Base-by-base conservation (phyloP, 35 echinoderm and acorn worm species). In the Apostichopus japonicus region DNA sequence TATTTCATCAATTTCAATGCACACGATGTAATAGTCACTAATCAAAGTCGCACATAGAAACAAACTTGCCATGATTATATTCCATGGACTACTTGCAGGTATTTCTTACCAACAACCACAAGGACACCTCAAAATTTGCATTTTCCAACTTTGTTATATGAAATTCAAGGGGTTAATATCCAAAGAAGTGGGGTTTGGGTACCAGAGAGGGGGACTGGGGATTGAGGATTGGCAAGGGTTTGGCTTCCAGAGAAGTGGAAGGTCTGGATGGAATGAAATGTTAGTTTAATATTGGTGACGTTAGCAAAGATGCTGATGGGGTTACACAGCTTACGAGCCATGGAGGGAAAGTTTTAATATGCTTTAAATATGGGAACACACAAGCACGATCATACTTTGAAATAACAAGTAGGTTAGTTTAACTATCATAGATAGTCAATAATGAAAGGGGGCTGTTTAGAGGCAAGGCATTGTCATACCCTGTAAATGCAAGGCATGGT, bases 41-140 rank as follows among this genome's bases (percentile, higher is more conserved):
- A 44, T 44, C 33, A 44, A 44, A 44, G 33, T 44, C 33, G 33
- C 2, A 44, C 33, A 44, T 44, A 44, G 33, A 44, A 44, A 44
- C 33, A 44, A 44, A 44, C 33, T 44, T 44, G 33, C 33, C 33
- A 44, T 44, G 33, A 44, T 61, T 61, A 61, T 61, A 8, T 44
- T 78, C 33, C 77, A 23, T 24, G 21, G 8, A 78, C 77, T 78
- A 17, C 77, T 78, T 78, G 17, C 1, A 78, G 17, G n/a, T 5
- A 22, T 15, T 24, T 8, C 10, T 0, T 53, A 58, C n/a, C 6
- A 8, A 56, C 33, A 44, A 44, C n/a, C 7, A 22, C 6, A 67
- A 21, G 27, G 61, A 17, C 17, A 72, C 21, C 86, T 56, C 27
- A 55, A 88, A 61, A 54, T 88, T 70, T 70, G 24, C 86, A 88